phyloP scores from a whole-genome alignment of 2,113 vertebrate species.

The Oncorhynchus gorbuscha region DNA sequence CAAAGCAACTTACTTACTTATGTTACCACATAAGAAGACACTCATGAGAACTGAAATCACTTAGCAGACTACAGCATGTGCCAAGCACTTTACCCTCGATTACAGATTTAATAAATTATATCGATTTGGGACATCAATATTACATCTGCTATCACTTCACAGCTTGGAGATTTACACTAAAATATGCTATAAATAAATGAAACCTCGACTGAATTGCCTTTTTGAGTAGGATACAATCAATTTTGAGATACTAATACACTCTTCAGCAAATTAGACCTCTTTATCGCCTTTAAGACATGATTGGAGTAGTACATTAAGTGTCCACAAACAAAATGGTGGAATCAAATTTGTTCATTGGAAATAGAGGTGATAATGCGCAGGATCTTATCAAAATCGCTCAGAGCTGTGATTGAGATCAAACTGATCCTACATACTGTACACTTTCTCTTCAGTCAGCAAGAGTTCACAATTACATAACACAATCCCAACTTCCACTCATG shows the following conservation, averaged over 20 bases:
- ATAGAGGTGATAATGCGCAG: too few species aligned
- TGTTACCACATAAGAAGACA: background rate
- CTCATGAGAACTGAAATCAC: background rate
- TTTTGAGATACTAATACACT: background rate
- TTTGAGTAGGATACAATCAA: background rate
- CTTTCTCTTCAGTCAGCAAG: too few species aligned
- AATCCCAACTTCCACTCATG: too few species aligned
- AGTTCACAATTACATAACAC: too few species aligned
- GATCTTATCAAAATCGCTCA: too few species aligned
- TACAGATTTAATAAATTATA: slow-evolving; percentile 1
- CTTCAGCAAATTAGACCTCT: background rate
- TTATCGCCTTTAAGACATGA: background rate
- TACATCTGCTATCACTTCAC: slow-evolving; percentile 1
- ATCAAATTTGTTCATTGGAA: background rate
- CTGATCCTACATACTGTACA: too few species aligned
- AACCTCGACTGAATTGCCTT: background rate
- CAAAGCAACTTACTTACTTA: too few species aligned
- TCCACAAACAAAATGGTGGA: background rate
- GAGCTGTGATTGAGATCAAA: too few species aligned
- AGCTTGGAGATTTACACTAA: background rate
- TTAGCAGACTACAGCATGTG: background rate
- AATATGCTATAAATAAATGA: background rate
- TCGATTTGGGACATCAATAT: slow-evolving; percentile 9
- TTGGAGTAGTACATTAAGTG: background rate
- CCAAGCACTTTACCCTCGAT: background rate